A percentile compares a stretch with the other conserved stretches of the same genome.
Conservation (phyloP, 2,797 vertebrate genomes). For the Phalanger gymnotis region DNA sequence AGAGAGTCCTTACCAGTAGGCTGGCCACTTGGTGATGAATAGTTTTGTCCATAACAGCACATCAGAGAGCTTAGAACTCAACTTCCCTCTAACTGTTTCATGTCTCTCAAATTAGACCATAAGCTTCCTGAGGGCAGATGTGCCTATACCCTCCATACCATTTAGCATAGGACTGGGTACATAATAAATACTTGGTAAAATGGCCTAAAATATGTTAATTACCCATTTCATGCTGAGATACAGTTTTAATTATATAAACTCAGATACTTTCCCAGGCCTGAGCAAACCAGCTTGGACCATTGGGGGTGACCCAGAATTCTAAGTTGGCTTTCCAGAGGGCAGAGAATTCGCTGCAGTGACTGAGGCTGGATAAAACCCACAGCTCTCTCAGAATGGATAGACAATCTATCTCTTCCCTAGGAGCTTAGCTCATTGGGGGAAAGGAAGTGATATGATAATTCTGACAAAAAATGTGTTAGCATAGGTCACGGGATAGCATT, state of each 20-base stretch:
- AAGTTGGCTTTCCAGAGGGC: not conserved
- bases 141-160: not conserved
- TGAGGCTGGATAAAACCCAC: not conserved
- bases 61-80: not conserved
- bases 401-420: not conserved
- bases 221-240: conserved; percentile 34
- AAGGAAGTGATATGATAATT: not conserved
- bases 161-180: not conserved
- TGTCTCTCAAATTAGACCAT: not conserved
- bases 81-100: not conserved
- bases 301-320: not conserved
- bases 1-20: no score
- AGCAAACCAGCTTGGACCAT: not conserved
- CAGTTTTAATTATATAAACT: conserved; percentile 15
- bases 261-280: not conserved
- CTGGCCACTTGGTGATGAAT: not conserved
- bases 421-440: no score
- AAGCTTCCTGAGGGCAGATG: not conserved
- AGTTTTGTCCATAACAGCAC: not conserved
- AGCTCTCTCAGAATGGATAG: not conserved
- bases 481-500: not conserved
- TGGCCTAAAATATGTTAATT: not conserved
- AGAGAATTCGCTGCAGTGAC: not conserved
- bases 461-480: not conserved
- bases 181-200: rapidly evolving